These are phyloP conservation scores for Flexamia atlantica DNA, from an alignment of 2,888 invertebrate species.

Conservation along the genomic window DNA sequence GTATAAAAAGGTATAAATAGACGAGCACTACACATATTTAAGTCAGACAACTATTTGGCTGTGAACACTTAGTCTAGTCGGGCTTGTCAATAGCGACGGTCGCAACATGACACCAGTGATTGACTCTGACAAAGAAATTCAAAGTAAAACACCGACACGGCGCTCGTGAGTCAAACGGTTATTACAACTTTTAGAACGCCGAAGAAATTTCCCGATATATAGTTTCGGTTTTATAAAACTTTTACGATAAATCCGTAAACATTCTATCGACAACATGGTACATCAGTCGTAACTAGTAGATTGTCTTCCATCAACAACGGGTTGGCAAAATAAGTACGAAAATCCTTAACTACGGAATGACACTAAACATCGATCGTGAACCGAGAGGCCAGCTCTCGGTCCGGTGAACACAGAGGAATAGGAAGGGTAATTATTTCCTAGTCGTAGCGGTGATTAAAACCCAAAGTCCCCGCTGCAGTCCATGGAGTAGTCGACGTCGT, in stretches of 20 bases:
- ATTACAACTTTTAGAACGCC: background rate
- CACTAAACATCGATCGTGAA: slow-evolving; percentile 29
- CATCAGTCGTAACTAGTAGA: slow-evolving; percentile 13
- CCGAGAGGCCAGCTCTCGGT: slow-evolving; percentile 49
- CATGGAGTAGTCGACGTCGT: slow-evolving; percentile 59
- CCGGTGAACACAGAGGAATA: slow-evolving; percentile 42
- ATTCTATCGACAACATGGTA: background rate
- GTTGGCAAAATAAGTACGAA: background rate
- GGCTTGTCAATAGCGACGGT: background rate
- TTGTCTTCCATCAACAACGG: slow-evolving; percentile 13
- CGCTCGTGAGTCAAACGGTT: background rate
- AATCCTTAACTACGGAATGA: slow-evolving; percentile 23
- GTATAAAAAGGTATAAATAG: slow-evolving; percentile 58
- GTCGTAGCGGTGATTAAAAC: slow-evolving; percentile 49
- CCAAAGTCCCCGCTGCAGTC: slow-evolving; percentile 61
- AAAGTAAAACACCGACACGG: background rate
- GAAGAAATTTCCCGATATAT: background rate
- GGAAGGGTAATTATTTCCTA: slow-evolving; percentile 34
- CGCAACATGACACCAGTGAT: background rate
- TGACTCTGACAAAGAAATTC: slow-evolving; percentile 5
- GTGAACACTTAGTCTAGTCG: slow-evolving; percentile 49
- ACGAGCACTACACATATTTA: slow-evolving; percentile 36
- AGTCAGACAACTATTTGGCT: slow-evolving; percentile 39
- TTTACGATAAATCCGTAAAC: background rate
- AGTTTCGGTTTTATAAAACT: background rate